Percentiles rank a stretch among this genome's conserved stretches.
These are phyloP conservation scores for Panulirus ornatus DNA, from an alignment of 1,140 invertebrate genomes.

Conservation along the genomic window DNA sequence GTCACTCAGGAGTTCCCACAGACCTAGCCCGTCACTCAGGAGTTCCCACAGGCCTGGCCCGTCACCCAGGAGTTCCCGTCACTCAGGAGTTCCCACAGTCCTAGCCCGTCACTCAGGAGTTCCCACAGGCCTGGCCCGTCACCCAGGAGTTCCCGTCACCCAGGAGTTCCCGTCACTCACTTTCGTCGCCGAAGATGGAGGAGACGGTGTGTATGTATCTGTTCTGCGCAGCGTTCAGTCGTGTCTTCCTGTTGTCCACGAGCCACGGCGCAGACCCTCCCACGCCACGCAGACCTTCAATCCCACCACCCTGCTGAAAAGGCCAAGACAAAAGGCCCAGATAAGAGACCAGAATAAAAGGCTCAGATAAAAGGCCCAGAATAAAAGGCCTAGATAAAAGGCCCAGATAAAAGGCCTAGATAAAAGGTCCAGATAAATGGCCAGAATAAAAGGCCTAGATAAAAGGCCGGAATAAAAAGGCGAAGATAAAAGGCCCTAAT, in stretches of 20 bases:
- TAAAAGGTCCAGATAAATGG: background rate
- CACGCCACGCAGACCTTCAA: background rate
- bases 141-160: background rate
- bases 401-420: background rate
- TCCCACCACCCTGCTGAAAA: background rate
- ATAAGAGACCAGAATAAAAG: background rate
- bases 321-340: background rate
- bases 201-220: constrained; percentile 40
- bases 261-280: constrained; percentile 29
- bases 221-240: constrained; percentile 46
- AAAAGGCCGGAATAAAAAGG: background rate
- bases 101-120: too few relatives aligned
- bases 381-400: background rate
- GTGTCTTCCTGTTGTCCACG: background rate
- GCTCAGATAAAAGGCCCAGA: background rate
- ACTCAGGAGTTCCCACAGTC: too few relatives aligned
- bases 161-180: background rate
- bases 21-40: too few relatives aligned
- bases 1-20: too few relatives aligned
- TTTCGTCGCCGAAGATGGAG: constrained; percentile 50
- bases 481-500: background rate
- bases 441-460: background rate
- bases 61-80: too few relatives aligned
- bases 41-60: too few relatives aligned
- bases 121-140: too few relatives aligned